phyloP scores from a whole-genome alignment of 1,140 invertebrate species.

The Papilio glaucus region DNA sequence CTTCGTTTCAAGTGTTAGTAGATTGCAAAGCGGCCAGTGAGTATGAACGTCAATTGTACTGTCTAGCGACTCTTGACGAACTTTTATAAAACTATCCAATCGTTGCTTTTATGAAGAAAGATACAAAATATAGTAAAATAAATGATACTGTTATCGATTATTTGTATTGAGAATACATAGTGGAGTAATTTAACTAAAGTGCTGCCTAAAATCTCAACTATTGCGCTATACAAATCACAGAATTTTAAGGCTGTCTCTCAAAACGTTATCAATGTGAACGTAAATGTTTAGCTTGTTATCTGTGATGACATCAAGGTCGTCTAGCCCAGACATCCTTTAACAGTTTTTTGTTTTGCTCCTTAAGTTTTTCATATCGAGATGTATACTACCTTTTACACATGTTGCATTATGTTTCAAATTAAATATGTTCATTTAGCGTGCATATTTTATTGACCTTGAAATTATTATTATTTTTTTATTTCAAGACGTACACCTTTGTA shows the following conservation, averaged over 20 bases:
- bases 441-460: too few relatives aligned
- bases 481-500: too few relatives aligned
- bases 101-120: too few relatives aligned
- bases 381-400: neutral
- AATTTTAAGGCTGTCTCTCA: conserved; percentile 12
- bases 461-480: too few relatives aligned
- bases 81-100: too few relatives aligned
- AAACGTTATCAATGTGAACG: neutral
- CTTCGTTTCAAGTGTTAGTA: too few relatives aligned
- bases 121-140: too few relatives aligned
- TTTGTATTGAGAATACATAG: neutral
- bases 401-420: neutral
- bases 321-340: neutral
- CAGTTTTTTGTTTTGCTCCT: neutral
- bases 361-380: neutral
- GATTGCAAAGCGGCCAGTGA: too few relatives aligned
- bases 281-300: conserved; percentile 17
- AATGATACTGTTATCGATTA: too few relatives aligned
- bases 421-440: neutral
- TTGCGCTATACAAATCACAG: neutral
- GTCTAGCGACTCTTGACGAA: too few relatives aligned
- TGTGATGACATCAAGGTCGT: conserved; percentile 13
- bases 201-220: neutral
- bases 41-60: too few relatives aligned
- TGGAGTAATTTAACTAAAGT: neutral